Evolutionary conservation across 2,888 invertebrate species (phyloP), one percentile per base, ranked within the genome.

Genomic region (Nomada ferruginata): DNA sequence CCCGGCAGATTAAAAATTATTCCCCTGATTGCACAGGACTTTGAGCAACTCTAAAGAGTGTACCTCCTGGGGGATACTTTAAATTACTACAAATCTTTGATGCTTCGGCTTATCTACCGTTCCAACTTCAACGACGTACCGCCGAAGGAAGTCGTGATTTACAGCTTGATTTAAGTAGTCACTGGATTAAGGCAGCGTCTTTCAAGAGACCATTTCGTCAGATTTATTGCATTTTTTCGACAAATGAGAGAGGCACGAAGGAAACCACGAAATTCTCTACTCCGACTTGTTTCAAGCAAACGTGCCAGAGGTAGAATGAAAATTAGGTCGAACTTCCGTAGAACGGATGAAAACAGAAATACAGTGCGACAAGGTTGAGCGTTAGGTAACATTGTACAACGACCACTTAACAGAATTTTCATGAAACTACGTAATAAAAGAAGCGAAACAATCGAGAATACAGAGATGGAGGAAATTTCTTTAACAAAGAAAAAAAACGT

Each of bases 131-230:
- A 72, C 79, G 71, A 79, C 63, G 63, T 79, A 79, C 79, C 71
- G 50, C 78, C 60, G 52, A 52, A 70, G 72, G 70, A 57, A 70
- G 74, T 60, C 65, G 73, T 87, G 85, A 87, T 87, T 87, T 86
- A 86, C 80, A 79, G 81, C 72, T 82, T 80, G 87, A 84, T 87
- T 87, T 81, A 80, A 65, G 76, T 68, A 60, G 74, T 42, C 77
- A 64, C 59, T 68, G 87, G 85, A 87, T 87, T 87, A 87, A 87
- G 73, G 68, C 59, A 57, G 53, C 83, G 69, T 69, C 77, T 82
- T 85, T 87, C 83, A 65, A 78, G 79, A 74, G 60, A 76, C 64
- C 75, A 71, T 79, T 79, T 61, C 61, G 79, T 84, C 75, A 66
- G 84, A 87, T 87, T 87, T 87, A 87, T 87, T 59, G 70, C 50